phyloP scores from a whole-genome alignment of 2,113 vertebrate species.

The Pterophyllum scalare region DNA sequence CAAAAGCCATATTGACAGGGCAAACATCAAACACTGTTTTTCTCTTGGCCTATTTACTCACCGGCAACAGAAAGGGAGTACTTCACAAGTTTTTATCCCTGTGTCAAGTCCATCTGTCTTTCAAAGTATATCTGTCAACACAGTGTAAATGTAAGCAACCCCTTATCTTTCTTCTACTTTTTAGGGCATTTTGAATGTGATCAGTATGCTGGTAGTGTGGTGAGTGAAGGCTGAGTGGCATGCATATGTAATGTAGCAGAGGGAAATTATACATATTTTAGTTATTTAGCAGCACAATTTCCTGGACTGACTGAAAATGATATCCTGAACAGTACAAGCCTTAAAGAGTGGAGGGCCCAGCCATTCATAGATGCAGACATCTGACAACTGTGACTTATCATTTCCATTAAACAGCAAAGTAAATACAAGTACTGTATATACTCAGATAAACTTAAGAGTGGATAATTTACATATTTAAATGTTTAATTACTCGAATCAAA shows the following conservation, averaged over 20 bases:
- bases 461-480: not conserved
- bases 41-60: conserved; percentile 38
- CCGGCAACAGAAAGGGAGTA: not conserved
- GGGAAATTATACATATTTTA: not conserved
- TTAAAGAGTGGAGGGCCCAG: not conserved
- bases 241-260: conserved; percentile 4
- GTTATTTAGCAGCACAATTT: conserved; percentile 4
- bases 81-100: conserved; percentile 17
- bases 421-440: not conserved
- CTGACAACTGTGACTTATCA: not conserved
- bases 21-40: conserved; percentile 35
- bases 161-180: conserved; percentile 33
- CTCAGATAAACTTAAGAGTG: not conserved
- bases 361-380: not conserved
- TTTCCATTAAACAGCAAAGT: not conserved
- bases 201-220: not conserved
- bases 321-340: not conserved
- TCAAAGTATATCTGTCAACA: conserved; percentile 14
- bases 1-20: conserved; percentile 34
- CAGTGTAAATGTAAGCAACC: not conserved
- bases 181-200: conserved; percentile 4
- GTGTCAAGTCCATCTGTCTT: conserved; percentile 38
- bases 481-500: not conserved
- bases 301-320: not conserved
- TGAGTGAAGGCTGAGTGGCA: conserved; percentile 33